A percentile compares a stretch with the other conserved stretches of the same genome.
phyloP scores from a whole-genome alignment of 1,140 invertebrate species.

The Polypedilum vanderplanki region DNA sequence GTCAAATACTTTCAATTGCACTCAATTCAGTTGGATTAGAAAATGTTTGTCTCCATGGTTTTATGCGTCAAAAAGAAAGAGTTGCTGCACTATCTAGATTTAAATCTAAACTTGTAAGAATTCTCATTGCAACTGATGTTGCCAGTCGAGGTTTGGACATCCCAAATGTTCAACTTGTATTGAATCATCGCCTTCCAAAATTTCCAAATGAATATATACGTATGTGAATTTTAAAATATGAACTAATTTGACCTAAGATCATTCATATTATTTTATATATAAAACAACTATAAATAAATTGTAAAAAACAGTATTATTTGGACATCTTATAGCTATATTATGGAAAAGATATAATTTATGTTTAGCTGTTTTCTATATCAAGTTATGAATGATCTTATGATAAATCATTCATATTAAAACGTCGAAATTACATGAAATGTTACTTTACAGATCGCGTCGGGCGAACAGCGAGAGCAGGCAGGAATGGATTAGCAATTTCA shows the following conservation, averaged over 20 bases:
- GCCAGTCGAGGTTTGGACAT: slow-evolving; percentile 89
- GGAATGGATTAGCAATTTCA: slow-evolving; percentile 78
- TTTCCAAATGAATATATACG: slow-evolving; percentile 89
- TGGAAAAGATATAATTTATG: no score
- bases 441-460: slow-evolving; percentile 59
- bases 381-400: no score
- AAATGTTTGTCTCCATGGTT: slow-evolving; percentile 80
- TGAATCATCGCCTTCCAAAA: slow-evolving; percentile 89
- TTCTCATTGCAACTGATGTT: slow-evolving; percentile 94
- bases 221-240: no score
- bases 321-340: no score
- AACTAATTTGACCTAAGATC: no score
- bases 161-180: slow-evolving; percentile 80
- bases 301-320: no score
- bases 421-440: no score
- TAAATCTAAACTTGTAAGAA: slow-evolving; percentile 74
- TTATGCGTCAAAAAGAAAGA: slow-evolving; percentile 75
- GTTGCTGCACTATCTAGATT: slow-evolving; percentile 73
- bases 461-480: slow-evolving; percentile 90
- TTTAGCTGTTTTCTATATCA: no score
- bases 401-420: no score
- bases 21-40: slow-evolving; percentile 78
- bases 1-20: slow-evolving; percentile 77
- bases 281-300: no score
- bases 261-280: no score